Base-by-base conservation (phyloP, 2,113 vertebrate genomes). In the Syngnathus typhle region DNA sequence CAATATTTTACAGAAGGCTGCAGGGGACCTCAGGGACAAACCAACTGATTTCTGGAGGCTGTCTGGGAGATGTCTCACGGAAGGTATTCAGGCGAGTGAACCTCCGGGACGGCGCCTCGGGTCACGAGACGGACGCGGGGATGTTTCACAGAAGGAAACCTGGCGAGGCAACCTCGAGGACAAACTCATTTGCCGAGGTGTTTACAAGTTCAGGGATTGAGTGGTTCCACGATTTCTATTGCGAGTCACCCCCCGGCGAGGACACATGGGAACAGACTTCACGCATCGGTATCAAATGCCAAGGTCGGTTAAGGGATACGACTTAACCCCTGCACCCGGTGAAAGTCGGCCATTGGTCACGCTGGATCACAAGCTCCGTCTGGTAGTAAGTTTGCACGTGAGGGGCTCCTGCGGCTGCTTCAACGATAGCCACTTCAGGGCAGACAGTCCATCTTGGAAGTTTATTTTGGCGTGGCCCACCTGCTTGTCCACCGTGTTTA, bases 221-320 rank as follows among this genome's bases (percentile, higher is more conserved):
- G 74, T 5, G 64, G 74, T 58, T 67, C 82, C 75, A 75, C 69
- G 38, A 15, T 19, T 74, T 75, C 59, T 64, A 32, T 59, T 63
- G 75, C 68, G n/a, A 71, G 80, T 80, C 79, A 56, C 78, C 78
- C 72, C 71, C 60, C 68, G 64, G 72, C 66, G 49, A 38, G 60
- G 52, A 52, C 82, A 73, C 80, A 73, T 74, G 79, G 79, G 80
- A 83, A 62, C 78, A 86, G 82, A 89, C 86, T 77, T 88, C 85
- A 82, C 73, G 84, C 84, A 82, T 87, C 83, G 87, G 85, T 73
- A 79, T 84, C 80, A 71, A 74, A 87, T 84, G 82, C 74, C 82
- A 84, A 67, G 82, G 78, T 82, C 70, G 58, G 62, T 82, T 84
- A 90, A 89, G 72, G 75, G 88, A 91, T 91, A 89, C 41, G 67